Conservation (phyloP, 2,888 invertebrate species). For the Tipula confusa region DNA sequence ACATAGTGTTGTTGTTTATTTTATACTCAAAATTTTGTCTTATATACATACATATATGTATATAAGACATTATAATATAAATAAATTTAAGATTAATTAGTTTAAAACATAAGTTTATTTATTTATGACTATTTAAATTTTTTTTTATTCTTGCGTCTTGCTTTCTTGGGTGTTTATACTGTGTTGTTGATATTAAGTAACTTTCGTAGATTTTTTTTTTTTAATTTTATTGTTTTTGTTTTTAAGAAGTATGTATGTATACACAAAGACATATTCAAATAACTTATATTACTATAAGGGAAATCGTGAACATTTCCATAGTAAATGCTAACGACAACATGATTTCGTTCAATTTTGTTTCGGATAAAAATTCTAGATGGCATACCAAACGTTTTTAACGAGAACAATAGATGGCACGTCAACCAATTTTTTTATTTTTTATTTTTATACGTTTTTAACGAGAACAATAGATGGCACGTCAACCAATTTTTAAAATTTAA, state of each 20-base stretch:
- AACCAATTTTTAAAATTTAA: too few relatives aligned
- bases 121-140: neutral
- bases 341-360: too few relatives aligned
- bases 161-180: neutral
- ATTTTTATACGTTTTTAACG: too few relatives aligned
- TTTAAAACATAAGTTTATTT: conserved; percentile 25
- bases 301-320: too few relatives aligned
- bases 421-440: too few relatives aligned
- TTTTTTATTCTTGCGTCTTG: neutral
- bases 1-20: neutral
- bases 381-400: too few relatives aligned
- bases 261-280: neutral
- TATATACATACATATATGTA: neutral
- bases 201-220: neutral
- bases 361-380: too few relatives aligned
- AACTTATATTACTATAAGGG: too few relatives aligned
- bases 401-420: too few relatives aligned
- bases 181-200: neutral
- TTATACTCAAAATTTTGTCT: neutral
- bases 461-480: too few relatives aligned
- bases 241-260: neutral
- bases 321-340: too few relatives aligned
- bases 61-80: neutral
- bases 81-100: conserved; percentile 20
- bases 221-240: neutral